These are phyloP conservation scores for Zaprionus davidi DNA, from an alignment of 1,140 invertebrate genomes.

Conservation along the genomic window DNA sequence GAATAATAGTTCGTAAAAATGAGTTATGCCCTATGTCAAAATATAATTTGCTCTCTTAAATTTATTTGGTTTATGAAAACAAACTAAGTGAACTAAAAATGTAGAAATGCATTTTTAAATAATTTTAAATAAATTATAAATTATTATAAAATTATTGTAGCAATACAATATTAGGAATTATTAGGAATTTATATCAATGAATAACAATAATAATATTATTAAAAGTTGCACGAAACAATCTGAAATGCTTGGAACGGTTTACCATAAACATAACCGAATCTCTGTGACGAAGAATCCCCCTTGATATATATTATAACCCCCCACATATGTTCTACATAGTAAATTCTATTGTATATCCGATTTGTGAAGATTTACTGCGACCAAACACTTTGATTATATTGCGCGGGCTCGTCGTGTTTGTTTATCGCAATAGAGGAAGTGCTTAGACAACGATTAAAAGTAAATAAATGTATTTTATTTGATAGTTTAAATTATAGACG, in stretches of 20 bases:
- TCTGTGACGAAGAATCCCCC: conserved; percentile 27
- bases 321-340: conserved; percentile 13
- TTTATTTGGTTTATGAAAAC: not conserved
- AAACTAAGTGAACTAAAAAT: not conserved
- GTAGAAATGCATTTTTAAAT: no score
- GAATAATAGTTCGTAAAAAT: conserved; percentile 39
- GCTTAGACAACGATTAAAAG: conserved; percentile 21
- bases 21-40: conserved; percentile 23
- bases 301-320: conserved; percentile 27
- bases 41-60: not conserved
- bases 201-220: not conserved
- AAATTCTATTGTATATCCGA: conserved; percentile 15
- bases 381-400: conserved; percentile 51
- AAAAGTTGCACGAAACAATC: not conserved
- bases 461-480: conserved; percentile 20
- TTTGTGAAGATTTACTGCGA: conserved; percentile 49
- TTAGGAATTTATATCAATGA: no score
- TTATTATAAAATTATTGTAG: not conserved
- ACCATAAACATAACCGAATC: conserved; percentile 1
- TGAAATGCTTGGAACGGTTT: not conserved
- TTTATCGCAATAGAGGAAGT: conserved; percentile 55
- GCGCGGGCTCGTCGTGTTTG: conserved; percentile 19
- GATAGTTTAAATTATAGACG: conserved; percentile 6
- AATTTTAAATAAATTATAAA: not conserved
- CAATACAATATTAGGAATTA: no score